Evolutionary conservation across 2,888 invertebrate species (phyloP), one percentile per base, ranked within the genome.

Genomic region (Acrobasis suavella): DNA sequence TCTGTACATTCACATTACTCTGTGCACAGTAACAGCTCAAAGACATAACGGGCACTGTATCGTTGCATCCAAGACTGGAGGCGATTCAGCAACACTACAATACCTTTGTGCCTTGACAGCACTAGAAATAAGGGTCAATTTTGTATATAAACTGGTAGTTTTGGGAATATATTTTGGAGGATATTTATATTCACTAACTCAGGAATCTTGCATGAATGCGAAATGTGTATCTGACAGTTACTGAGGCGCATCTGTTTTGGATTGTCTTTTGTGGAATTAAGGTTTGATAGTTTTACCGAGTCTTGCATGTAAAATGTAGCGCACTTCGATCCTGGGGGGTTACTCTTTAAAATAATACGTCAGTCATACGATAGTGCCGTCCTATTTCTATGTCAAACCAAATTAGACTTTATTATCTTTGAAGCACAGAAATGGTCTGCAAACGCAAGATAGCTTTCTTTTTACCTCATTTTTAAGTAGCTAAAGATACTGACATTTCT

Each of bases 31-130:
- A 74, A 74, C 74, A 71, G 70, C 70, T 70, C 68, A 71, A 69
- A 71, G 73, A 74, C 73, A 74, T 78, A 74, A 74, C 72, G 66
- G 65, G 64, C 65, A 73, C 68, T 75, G 73, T 72, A 73, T 73
- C 67, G 68, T 60, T 69, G 69, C 67, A 65, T 64, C 15, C 46
- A 46, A 60, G 51, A 54, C 62, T 55, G 61, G 32, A 38, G 65
- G 63, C 65, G 59, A 64, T 64, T 67, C 58, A 58, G 55, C 55
- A 46, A 9, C 17, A 14, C 42, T 50, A 50, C 38, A 58, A 50
- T 38, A 55, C 42, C 46, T 54, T 62, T 62, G 62, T 50, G 55
- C 16, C 55, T 37, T 58, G 55, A 60, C 42, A 17, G 12, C 15
- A 22, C 9, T 12, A 1, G 2, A 22, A 1, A 46, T 46, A 61